Base-by-base conservation (phyloP, 2,797 vertebrate genomes). In the Florisuga fusca region DNA sequence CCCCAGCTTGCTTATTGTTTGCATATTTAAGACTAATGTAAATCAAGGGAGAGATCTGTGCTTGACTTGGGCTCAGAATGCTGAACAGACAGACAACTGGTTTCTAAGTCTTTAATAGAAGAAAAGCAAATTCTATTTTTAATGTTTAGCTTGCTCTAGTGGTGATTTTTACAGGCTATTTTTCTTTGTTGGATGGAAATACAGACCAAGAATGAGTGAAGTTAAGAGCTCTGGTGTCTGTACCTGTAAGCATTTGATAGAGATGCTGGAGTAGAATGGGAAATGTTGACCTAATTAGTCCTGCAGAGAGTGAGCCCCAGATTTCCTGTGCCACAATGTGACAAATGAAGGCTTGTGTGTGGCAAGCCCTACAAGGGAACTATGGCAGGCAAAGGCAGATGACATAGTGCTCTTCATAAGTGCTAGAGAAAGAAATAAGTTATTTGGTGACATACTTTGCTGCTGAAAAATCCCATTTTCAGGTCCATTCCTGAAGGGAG, bases 1-100 rank as follows among this genome's bases (percentile, higher is more conserved):
- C 59, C 76, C 73, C 85, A 92, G 79, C 82, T 96, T 96, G 89
- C 54, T 95, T 96, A 87, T 68, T 68, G 81, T 94, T 95, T 90
- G 54, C 14, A 2, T 82, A 94, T 93, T 96, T 81, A 93, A 88
- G 89, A 67, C 67, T 96, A 94, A 91, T 91, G 6, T n/a, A 93
- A 93, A 78, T 78, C 15, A 5, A 80, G 73, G 85, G 87, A 74
- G 76, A 90, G 41, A 61, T 81, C 0, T 23, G 45, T 69, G 33
- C 61, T 92, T 96, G 84, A 84, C 75, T 72, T 76, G 71, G 66
- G 41, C 61, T 95, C 51, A 66, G 53, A 84, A 72, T 41, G 50
- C 68, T 9, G 9, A 91, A 54, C 33, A 83, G 94, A 59, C 66
- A 90, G 53, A 66, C 26, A 34, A 67, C 62, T 96, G 55, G 31